Evolutionary conservation across 2,113 vertebrate species (phyloP).

Genomic region (Maccullochella peelii): DNA sequence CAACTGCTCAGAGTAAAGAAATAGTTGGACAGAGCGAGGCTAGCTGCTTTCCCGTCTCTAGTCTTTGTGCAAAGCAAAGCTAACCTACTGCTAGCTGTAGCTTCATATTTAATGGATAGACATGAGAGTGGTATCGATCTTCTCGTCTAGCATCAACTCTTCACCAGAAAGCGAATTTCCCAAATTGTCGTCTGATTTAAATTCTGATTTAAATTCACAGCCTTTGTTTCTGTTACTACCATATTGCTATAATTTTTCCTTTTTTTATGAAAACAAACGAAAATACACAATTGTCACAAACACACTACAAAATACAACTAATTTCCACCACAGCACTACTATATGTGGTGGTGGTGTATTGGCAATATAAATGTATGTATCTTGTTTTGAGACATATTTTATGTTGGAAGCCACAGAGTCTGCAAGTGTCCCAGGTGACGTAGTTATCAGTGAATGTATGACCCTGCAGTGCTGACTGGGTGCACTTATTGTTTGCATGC

Average conservation of each 20-base stretch:
- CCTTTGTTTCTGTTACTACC: conserved; percentile 23
- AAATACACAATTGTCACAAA: neutral
- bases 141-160: neutral
- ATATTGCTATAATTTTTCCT: neutral
- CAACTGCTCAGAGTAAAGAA: neutral
- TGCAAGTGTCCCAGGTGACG: conserved; percentile 29
- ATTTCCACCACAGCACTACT: conserved; percentile 10
- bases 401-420: conserved; percentile 19
- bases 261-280: conserved; percentile 5
- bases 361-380: conserved; percentile 6
- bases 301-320: conserved; percentile 16
- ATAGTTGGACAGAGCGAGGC: neutral
- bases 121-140: neutral
- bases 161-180: conserved; percentile 1
- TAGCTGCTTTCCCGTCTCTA: neutral
- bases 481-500: conserved; percentile 59
- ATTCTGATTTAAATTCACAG: neutral
- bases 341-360: neutral
- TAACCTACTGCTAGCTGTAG: neutral
- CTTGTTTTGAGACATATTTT: conserved; percentile 1
- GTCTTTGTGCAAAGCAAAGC: conserved; percentile 3
- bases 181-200: conserved; percentile 1
- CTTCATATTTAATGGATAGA: neutral
- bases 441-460: conserved; percentile 70
- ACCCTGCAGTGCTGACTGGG: conserved; percentile 46